Conservation (phyloP, 2,888 invertebrate genomes). For the Pristionchus fissidentatus region DNA sequence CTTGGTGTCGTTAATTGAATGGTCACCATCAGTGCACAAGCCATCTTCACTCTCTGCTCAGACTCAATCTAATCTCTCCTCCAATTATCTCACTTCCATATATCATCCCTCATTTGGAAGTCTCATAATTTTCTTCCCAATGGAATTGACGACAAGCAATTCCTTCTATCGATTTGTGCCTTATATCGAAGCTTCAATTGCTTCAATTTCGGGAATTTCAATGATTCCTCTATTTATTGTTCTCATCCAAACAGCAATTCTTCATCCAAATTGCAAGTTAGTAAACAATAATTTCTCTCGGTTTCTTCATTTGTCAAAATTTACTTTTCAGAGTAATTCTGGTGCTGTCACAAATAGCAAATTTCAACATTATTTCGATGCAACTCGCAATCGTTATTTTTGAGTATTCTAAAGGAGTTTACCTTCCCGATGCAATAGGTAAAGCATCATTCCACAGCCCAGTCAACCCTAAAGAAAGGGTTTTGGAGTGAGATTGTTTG, state of each 20-base stretch:
- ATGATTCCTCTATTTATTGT: conserved; percentile 26
- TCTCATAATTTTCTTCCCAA: too few species aligned
- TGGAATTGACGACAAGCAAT: neutral
- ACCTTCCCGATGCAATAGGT: conserved; percentile 6
- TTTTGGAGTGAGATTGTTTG: too few species aligned
- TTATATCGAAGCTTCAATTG: neutral
- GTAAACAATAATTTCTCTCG: neutral
- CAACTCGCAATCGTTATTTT: neutral
- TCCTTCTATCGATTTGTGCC: conserved; percentile 8
- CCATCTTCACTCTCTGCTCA: too few species aligned
- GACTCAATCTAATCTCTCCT: neutral
- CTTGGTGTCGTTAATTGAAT: too few species aligned
- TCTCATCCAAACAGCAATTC: neutral
- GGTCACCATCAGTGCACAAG: too few species aligned
- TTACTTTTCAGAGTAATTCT: neutral
- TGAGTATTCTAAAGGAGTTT: neutral
- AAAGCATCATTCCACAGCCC: neutral
- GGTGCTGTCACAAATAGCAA: neutral
- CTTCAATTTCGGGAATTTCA: neutral
- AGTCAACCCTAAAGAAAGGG: too few species aligned
- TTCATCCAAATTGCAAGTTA: conserved; percentile 17
- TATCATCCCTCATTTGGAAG: neutral
- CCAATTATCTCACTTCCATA: neutral
- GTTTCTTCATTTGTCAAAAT: neutral
- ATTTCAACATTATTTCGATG: neutral